Conservation (phyloP, 2,113 vertebrate genomes). For the Capreolus pygargus region DNA sequence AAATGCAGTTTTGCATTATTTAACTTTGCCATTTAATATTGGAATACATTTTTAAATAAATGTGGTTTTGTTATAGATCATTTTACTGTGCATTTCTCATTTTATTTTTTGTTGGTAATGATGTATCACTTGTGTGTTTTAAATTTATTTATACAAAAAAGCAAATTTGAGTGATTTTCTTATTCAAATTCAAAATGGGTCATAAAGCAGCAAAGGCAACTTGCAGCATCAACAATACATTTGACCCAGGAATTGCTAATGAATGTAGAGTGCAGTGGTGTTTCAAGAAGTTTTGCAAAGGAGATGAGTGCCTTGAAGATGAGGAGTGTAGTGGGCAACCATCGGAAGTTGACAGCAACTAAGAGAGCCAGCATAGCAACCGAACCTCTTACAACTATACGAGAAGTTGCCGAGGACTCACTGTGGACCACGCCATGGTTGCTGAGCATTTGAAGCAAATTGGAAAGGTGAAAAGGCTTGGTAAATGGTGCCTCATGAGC, state of each 20-base stretch:
- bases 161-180: neutral
- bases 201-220: neutral
- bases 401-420: neutral
- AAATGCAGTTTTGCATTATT: neutral
- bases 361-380: neutral
- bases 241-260: neutral
- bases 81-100: neutral
- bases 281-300: neutral
- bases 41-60: neutral
- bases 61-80: neutral
- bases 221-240: neutral
- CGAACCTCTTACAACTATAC: fast-evolving
- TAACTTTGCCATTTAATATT: neutral
- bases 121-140: neutral
- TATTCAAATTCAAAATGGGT: neutral
- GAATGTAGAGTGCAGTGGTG: neutral
- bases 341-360: neutral
- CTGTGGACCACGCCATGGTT: fast-evolving
- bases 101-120: neutral
- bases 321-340: neutral
- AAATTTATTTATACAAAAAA: neutral
- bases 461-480: neutral
- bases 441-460: neutral
- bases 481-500: neutral
- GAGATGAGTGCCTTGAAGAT: neutral